Percentiles rank a stretch among this genome's conserved stretches.
Conservation (phyloP, 2,113 vertebrate genomes). For the human (Homo sapiens) region DNA sequence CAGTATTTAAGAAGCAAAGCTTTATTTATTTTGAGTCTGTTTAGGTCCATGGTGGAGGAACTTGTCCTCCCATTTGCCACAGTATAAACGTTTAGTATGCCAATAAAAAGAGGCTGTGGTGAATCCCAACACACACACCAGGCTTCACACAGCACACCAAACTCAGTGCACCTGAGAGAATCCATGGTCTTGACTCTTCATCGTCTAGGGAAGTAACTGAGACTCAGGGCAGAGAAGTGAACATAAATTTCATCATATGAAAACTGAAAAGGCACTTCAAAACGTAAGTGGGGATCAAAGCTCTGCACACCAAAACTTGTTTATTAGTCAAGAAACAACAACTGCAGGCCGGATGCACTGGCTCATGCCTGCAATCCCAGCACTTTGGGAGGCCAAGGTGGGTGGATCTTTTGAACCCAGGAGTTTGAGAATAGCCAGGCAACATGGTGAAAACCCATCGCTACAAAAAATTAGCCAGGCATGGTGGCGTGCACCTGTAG, state of each 20-base stretch:
- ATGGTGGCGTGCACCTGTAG: not conserved
- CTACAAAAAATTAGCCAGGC: not conserved
- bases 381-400: not conserved
- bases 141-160: not conserved
- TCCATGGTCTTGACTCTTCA: not conserved
- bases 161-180: not conserved
- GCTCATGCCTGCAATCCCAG: not conserved
- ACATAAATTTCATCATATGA: not conserved
- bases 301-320: not conserved
- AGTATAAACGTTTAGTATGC: not conserved
- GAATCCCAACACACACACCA: not conserved
- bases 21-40: not conserved
- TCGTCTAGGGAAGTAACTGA: not conserved
- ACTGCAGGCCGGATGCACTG: not conserved
- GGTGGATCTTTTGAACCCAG: not conserved
- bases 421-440: not conserved
- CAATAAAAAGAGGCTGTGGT: not conserved
- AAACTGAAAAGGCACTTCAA: not conserved
- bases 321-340: constrained; percentile 39
- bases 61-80: not conserved
- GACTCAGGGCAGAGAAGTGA: not conserved
- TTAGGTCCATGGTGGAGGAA: not conserved
- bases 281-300: not conserved
- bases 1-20: not conserved
- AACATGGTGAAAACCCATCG: not conserved